Percentiles rank a stretch among this genome's conserved stretches.
phyloP scores from a whole-genome alignment of 2,797 vertebrate genomes.

The Hoplostethus mediterraneus region DNA sequence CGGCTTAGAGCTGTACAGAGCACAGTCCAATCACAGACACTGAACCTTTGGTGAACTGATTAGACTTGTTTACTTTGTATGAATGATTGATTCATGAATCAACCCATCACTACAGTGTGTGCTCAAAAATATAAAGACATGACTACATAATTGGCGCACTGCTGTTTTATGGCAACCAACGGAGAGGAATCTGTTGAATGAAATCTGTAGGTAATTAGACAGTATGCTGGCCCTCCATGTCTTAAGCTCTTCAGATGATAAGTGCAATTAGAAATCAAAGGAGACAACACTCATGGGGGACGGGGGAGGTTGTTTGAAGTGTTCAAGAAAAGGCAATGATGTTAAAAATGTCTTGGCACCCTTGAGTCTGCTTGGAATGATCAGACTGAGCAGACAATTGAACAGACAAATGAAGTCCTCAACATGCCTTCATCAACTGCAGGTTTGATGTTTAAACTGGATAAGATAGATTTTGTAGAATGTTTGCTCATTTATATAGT shows the following conservation, averaged over 20 bases:
- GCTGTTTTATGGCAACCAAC: conserved; percentile 74
- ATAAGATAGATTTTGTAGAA: neutral
- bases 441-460: conserved; percentile 2
- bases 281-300: conserved; percentile 51
- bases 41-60: no score
- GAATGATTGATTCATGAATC: neutral
- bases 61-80: neutral
- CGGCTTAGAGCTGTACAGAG: no score
- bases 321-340: conserved; percentile 57
- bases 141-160: conserved; percentile 68
- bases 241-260: conserved; percentile 68
- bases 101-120: neutral
- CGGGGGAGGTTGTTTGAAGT: conserved; percentile 57
- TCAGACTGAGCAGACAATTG: conserved; percentile 31
- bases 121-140: conserved; percentile 51
- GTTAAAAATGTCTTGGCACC: conserved; percentile 52
- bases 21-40: no score
- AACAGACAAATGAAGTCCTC: conserved; percentile 12
- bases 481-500: no score
- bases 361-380: conserved; percentile 59
- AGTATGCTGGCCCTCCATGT: conserved; percentile 55
- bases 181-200: conserved; percentile 70
- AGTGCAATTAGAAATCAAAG: conserved; percentile 77
- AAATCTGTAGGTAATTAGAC: conserved; percentile 74
- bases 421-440: conserved; percentile 20